Percentiles rank a stretch among this genome's conserved stretches.
Conservation (phyloP, 2,797 vertebrate species). For the Emydoidea blandingii region DNA sequence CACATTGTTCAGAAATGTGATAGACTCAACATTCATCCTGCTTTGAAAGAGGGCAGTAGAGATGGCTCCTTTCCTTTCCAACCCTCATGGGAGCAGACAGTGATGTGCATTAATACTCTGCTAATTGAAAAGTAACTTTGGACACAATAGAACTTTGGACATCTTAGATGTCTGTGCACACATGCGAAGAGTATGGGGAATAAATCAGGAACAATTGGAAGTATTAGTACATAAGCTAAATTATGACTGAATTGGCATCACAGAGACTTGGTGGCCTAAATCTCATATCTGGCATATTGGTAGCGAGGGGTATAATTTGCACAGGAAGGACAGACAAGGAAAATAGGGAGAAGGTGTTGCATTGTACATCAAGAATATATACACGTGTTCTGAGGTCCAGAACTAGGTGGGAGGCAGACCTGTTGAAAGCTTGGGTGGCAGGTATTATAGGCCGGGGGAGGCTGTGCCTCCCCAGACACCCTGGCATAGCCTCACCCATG, state of each 20-base stretch:
- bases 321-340: background rate
- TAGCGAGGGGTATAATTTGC: background rate
- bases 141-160: too few species aligned
- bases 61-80: background rate
- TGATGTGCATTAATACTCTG: background rate
- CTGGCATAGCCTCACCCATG: too few species aligned
- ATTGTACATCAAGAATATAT: background rate
- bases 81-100: background rate
- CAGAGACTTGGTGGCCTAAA: background rate
- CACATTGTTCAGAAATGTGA: background rate
- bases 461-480: too few species aligned
- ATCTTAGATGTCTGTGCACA: background rate
- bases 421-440: background rate
- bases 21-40: background rate
- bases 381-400: background rate
- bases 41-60: background rate
- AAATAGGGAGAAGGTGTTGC: background rate
- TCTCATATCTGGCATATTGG: background rate
- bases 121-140: background rate
- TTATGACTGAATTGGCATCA: background rate
- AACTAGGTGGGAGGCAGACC: background rate
- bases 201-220: background rate
- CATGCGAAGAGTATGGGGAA: background rate
- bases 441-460: too few species aligned
- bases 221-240: background rate